Evolutionary conservation across 2,113 vertebrate genomes (phyloP).

Genomic region (Ictidomys tridecemlineatus): DNA sequence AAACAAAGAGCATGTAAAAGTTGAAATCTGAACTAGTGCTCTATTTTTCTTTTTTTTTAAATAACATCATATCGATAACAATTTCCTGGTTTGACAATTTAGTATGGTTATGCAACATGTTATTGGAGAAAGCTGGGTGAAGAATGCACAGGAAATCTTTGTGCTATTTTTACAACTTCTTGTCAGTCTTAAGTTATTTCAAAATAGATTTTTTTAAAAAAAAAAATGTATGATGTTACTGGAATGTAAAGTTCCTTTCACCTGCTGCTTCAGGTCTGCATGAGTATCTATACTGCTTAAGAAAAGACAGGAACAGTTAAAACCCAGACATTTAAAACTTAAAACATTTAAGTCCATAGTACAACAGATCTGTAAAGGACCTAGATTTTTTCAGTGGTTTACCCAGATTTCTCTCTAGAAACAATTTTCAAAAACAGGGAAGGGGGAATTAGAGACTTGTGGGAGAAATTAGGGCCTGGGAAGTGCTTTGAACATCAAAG

Average conservation of each 20-base stretch:
- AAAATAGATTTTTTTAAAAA: not conserved
- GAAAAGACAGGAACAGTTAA: not conserved
- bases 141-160: not conserved
- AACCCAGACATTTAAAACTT: not conserved
- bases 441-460: not conserved
- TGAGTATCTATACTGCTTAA: not conserved
- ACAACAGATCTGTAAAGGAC: not conserved
- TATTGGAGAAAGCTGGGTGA: not conserved
- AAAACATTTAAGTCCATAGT: constrained; percentile 7
- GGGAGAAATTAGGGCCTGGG: not conserved
- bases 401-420: not conserved
- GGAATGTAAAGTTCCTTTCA: not conserved
- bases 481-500: constrained; percentile 33
- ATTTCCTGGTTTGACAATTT: not conserved
- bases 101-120: not conserved
- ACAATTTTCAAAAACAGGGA: not conserved
- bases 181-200: constrained; percentile 39
- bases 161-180: constrained; percentile 3
- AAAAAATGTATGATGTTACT: not conserved
- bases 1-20: not conserved
- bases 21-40: not conserved
- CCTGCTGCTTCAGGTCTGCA: not conserved
- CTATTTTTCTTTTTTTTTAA: not conserved
- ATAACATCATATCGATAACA: not conserved
- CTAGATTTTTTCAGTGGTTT: not conserved